Percentiles rank a stretch among this genome's conserved stretches.
phyloP scores from a whole-genome alignment of 1,140 invertebrate species.

The Drosophila pallidifrons region DNA sequence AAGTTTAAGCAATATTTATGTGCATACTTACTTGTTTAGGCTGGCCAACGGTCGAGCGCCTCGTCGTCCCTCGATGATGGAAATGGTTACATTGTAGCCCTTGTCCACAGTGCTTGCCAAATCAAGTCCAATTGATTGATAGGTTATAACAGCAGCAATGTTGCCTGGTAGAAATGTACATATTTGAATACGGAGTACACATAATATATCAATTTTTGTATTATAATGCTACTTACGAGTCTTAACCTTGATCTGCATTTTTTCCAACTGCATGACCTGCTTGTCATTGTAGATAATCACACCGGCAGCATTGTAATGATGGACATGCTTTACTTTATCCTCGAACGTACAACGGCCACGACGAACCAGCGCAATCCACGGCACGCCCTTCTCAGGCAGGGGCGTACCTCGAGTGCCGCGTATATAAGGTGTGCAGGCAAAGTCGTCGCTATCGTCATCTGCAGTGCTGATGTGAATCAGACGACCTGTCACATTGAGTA shows the following conservation, averaged over 20 bases:
- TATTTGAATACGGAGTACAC: neutral
- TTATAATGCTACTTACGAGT: constrained; percentile 86
- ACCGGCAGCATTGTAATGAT: constrained; percentile 88
- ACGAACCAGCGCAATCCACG: constrained; percentile 92
- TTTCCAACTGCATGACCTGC: constrained; percentile 88
- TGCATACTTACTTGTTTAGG: constrained; percentile 65
- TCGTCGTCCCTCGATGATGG: constrained; percentile 88
- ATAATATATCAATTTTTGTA: neutral
- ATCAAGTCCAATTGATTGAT: constrained; percentile 90
- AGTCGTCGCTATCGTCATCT: constrained; percentile 87
- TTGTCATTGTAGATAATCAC: constrained; percentile 92
- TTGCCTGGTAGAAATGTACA: constrained; percentile 86
- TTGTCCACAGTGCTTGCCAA: constrained; percentile 89
- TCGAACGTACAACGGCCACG: constrained; percentile 91
- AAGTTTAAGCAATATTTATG: neutral
- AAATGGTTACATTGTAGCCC: constrained; percentile 88
- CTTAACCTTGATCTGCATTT: constrained; percentile 89
- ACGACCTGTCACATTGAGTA: constrained; percentile 87
- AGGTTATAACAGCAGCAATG: constrained; percentile 92
- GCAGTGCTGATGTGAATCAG: constrained; percentile 87
- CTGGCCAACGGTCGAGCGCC: constrained; percentile 87
- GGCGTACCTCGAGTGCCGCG: constrained; percentile 85
- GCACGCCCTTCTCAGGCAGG: constrained; percentile 86
- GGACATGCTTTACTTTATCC: constrained; percentile 90
- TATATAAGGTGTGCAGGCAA: constrained; percentile 88